These are phyloP conservation scores for Exephanes ischioxanthus DNA, from an alignment of 2,888 invertebrate species.

Conservation along the genomic window DNA sequence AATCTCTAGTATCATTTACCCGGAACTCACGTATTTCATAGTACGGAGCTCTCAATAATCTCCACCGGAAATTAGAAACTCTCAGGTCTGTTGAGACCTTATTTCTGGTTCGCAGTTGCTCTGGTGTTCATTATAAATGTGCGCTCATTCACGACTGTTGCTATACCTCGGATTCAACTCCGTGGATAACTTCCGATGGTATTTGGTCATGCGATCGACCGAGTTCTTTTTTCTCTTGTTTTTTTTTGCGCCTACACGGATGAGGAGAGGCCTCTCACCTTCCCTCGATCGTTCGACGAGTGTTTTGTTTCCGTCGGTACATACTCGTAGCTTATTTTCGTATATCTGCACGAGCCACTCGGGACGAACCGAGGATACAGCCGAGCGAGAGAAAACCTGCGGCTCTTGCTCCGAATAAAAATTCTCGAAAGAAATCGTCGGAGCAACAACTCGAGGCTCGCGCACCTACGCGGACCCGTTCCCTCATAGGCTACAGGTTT, in stretches of 20 bases:
- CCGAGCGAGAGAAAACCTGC: constrained; percentile 38
- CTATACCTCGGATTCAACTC: constrained; percentile 18
- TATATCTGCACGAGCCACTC: constrained; percentile 9
- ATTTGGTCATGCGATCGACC: constrained; percentile 56
- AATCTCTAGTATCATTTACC: constrained; percentile 48
- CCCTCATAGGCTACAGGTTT: constrained; percentile 26
- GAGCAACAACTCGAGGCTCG: constrained; percentile 28
- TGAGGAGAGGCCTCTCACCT: constrained; percentile 20
- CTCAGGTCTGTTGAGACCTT: constrained; percentile 65
- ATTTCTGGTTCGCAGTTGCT: constrained; percentile 55
- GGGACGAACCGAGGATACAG: constrained; percentile 31
- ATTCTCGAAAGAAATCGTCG: constrained; percentile 41
- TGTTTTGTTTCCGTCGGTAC: constrained; percentile 30
- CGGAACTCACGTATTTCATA: constrained; percentile 68
- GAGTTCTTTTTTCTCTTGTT: constrained; percentile 4
- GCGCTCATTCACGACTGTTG: constrained; percentile 19
- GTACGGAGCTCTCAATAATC: constrained; percentile 19
- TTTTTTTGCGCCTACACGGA: constrained; percentile 29
- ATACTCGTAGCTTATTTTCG: constrained; percentile 7
- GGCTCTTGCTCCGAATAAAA: constrained; percentile 44
- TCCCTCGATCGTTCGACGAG: constrained; percentile 25
- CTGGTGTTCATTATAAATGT: constrained; percentile 58
- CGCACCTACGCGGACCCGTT: constrained; percentile 63
- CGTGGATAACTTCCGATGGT: constrained; percentile 42
- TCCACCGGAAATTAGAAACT: constrained; percentile 71